Conservation (phyloP, 2,797 vertebrate species). For the Otolemur crassicaudatus region DNA sequence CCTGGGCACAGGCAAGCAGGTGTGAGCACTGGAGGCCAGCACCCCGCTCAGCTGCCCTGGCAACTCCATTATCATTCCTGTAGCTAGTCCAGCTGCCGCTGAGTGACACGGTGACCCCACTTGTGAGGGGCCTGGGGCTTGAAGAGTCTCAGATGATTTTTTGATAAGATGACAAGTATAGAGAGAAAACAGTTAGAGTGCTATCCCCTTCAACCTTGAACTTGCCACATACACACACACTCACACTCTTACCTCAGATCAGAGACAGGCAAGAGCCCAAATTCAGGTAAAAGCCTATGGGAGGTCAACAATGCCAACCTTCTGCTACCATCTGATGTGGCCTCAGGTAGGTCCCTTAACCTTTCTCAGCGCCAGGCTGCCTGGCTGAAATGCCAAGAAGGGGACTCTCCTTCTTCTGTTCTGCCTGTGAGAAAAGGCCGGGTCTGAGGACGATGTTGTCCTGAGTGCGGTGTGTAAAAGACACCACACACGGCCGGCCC, state of each 20-base stretch:
- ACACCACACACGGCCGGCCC: fast-evolving
- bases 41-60: neutral
- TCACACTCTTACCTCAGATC: neutral
- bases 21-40: neutral
- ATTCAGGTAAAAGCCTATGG: neutral
- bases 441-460: neutral
- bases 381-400: neutral
- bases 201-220: neutral
- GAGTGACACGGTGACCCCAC: neutral
- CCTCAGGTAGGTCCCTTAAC: neutral
- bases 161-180: constrained; percentile 48
- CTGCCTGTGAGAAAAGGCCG: neutral
- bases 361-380: neutral
- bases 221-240: neutral
- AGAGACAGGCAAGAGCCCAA: neutral
- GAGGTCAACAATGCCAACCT: neutral
- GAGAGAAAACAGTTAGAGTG: neutral
- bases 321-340: neutral
- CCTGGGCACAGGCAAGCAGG: neutral
- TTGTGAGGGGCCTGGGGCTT: neutral
- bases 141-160: neutral
- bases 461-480: neutral
- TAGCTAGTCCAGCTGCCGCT: neutral
- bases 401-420: neutral
- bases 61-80: neutral